Base-by-base conservation (phyloP, 2,113 vertebrate species). In the Aegithalos caudatus region DNA sequence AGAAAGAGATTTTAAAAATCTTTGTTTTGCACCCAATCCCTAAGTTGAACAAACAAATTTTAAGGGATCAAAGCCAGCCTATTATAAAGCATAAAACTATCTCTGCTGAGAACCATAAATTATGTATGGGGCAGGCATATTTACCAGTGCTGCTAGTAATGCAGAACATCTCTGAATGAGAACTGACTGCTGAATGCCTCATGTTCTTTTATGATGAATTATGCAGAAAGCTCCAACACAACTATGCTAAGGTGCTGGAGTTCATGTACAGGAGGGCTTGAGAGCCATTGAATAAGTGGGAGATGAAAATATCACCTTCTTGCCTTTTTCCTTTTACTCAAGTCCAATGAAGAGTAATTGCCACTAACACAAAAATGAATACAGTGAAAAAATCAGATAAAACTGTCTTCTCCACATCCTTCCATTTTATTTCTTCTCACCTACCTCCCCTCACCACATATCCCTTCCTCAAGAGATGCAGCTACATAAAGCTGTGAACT, bases 161-260 rank as follows among this genome's bases (percentile, higher is more conserved):
- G 93, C 76, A 94, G 88, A 89, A 78, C 79, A 96, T 66, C 82
- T 74, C 78, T 94, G 96, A 96, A 94, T 91, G 78, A 97, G 93
- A 72, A 95, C 33, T 84, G 79, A 85, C 88, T 97, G 96, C 78
- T 64, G 87, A 96, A 94, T 86, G 67, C 51, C 50, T 97, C 88
- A 24, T 97, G 92, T 94, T 97, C 93, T 97, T 96, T 96, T 97
- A 74, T 95, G 91, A 98, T 97, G 94, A 98, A 97, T 98, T 98
- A 97, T 97, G 95, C 90, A 98, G 86, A 89, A 92, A 88, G 67
- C 83, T 88, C 71, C 90, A 88, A 37, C 48, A 95, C 81, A 95
- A 74, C 90, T 91, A 71, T 57, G 64, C 78, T 94, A 85, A 95
- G 92, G 95, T 96, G 83, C 78, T 96, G 56, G 92, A 93, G 96